Conservation (phyloP, 2,113 vertebrate species). For the Agapornis roseicollis region DNA sequence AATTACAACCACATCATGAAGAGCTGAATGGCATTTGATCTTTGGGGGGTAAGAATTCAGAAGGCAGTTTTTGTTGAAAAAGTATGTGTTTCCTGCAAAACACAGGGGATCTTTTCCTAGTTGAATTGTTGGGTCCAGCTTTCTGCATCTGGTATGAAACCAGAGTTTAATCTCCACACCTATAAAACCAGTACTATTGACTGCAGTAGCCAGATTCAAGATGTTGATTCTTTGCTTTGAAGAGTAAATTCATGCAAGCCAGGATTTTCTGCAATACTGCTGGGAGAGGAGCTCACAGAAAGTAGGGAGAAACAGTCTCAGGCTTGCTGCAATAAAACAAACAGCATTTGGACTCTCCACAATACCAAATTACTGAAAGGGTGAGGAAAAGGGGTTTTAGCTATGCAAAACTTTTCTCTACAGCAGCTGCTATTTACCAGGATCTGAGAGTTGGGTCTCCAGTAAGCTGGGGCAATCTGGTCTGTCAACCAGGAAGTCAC, state of each 20-base stretch:
- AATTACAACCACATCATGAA: not conserved
- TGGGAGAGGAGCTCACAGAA: not conserved
- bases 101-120: not conserved
- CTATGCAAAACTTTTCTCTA: not conserved
- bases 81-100: not conserved
- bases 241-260: not conserved
- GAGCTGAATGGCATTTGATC: not conserved
- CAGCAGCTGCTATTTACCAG: slow-evolving; percentile 73
- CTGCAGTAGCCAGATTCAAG: not conserved
- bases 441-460: slow-evolving; percentile 97
- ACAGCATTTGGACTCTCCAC: not conserved
- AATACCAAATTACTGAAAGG: not conserved
- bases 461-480: slow-evolving; percentile 97
- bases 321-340: not conserved
- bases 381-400: not conserved
- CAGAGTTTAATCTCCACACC: not conserved
- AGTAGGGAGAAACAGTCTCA: not conserved
- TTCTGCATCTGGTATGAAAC: not conserved
- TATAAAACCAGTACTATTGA: not conserved
- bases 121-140: not conserved
- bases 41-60: not conserved
- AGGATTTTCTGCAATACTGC: not conserved
- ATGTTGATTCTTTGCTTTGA: not conserved
- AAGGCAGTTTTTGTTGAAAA: not conserved
- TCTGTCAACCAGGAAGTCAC: slow-evolving; percentile 98